Evolutionary conservation across 2,888 invertebrate species (phyloP), one percentile per base, ranked within the genome.

Genomic region (Leuctra nigra): DNA sequence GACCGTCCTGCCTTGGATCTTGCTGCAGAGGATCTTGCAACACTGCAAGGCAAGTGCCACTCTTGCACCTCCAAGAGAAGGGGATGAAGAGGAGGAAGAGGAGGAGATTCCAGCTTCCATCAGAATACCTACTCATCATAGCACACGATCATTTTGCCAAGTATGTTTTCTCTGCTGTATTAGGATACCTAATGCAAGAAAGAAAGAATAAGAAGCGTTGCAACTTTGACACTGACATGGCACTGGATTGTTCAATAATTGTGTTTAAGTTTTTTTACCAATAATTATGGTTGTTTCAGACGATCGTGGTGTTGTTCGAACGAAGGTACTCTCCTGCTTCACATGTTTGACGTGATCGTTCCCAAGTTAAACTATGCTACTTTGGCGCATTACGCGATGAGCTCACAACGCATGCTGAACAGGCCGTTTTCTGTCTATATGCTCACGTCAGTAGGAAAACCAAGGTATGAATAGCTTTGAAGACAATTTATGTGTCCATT

Each of bases 351-450:
- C 63, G 80, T 83, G 1, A 77, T 91, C 36, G 77, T 85, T n/a
- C 83, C 87, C 25, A 50, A 48, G 16, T 25, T 61, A 4, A 39
- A 36, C 44, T 44, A 46, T 20, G 23, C 50, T 1, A 56, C 20
- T 11, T 67, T 87, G 38, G 79, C 81, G 18, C 74, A 77, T 46
- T 76, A 79, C 24, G 84, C 46, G 83, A 85, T 65, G 83, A 85
- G 67, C 77, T 92, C 1, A 81, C 81, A 58, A 85, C 87, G 63
- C 83, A 87, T 63, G 76, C 94, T 67, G 95, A 95, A 67, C 95
- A 96, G 73, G 80, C 84, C 59, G 78, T 86, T 58, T 93, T 82
- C 70, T 96, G 96, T 69, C 74, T 96, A 1, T 95, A 87, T 70
- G 86, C 86, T 1, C 87, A 90, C 73, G 89, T 89, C 1, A 83